Evolutionary conservation across 2,113 vertebrate genomes (phyloP), one percentile per base, ranked within the genome.

Genomic region (Notothenia coriiceps): DNA sequence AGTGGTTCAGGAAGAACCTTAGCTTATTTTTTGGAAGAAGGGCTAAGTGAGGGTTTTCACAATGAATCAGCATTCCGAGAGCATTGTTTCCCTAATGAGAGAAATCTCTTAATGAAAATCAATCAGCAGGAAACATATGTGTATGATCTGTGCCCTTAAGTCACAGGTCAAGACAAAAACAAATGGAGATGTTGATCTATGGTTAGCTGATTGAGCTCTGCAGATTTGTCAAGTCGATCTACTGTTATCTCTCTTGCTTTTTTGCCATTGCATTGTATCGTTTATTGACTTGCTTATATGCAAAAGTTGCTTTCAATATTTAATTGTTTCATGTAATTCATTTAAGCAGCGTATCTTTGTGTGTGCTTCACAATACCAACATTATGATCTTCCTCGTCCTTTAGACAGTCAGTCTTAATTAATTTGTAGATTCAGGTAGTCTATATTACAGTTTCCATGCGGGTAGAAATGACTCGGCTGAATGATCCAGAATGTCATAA

Each of bases 111-210:
- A 46, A 72, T 63, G 67, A 68, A 51, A 40, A 57, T 79, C 33
- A 65, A 11, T 80, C 78, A 80, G 44, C 11, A 17, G 35, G 47
- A 72, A 47, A n/a, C 25, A 71, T 51, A 51, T 14, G 40, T 29
- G 66, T 17, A 1, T 65, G 63, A 85, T 74, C 74, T 83, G 18
- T 67, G 74, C 80, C 81, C 74, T 70, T 66, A 74, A 40, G 10
- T 62, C 74, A 74, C 54, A 79, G 69, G 65, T 84, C 59, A 80
- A n/a, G 12, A 20, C 10, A 47, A 65, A 80, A 54, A 84, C 67
- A 81, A 76, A 73, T 84, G 57, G 47, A 72, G 65, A 64, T 0
- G 29, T 14, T 55, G 59, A 71, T 22, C 15, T 63, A n/a, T 61
- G 59, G 51, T 40, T 9, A 35, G 57, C 56, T 35, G 35, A 40